phyloP scores from a whole-genome alignment of 2,797 vertebrate genomes.

The Urophycis tenuis region DNA sequence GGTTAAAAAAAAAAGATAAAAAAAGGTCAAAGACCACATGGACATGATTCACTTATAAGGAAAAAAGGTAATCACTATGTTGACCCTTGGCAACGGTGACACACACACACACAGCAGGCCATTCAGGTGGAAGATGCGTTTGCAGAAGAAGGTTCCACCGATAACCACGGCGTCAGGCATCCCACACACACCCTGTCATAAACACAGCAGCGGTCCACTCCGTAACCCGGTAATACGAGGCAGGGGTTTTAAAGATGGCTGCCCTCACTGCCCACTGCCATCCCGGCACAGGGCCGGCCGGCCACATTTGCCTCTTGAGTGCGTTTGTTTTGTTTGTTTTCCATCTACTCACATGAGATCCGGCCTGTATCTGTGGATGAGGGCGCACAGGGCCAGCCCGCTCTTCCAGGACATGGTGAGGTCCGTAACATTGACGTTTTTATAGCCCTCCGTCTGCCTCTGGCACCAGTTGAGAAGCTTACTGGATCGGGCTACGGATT shows the following conservation, averaged over 20 bases:
- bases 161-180: conserved; percentile 32
- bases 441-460: conserved; percentile 91
- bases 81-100: conserved; percentile 33
- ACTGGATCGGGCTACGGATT: conserved; percentile 91
- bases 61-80: conserved; percentile 49
- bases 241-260: background rate
- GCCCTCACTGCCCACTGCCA: background rate
- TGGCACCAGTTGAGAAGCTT: conserved; percentile 97
- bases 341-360: conserved; percentile 90
- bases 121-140: background rate
- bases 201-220: conserved; percentile 17
- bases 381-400: conserved; percentile 89
- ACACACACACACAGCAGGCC: conserved; percentile 48
- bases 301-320: background rate
- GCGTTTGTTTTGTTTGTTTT: background rate
- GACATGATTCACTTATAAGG: conserved; percentile 41
- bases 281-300: background rate
- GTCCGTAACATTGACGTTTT: conserved; percentile 84
- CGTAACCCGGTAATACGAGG: background rate
- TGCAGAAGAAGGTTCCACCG: background rate
- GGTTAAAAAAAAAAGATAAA: too few species aligned
- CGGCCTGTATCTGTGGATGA: conserved; percentile 92
- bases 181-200: conserved; percentile 31
- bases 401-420: conserved; percentile 98
- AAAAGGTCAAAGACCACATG: conserved; percentile 53